phyloP scores from a whole-genome alignment of 2,113 vertebrate genomes.

The Dendrocopos noguchii region DNA sequence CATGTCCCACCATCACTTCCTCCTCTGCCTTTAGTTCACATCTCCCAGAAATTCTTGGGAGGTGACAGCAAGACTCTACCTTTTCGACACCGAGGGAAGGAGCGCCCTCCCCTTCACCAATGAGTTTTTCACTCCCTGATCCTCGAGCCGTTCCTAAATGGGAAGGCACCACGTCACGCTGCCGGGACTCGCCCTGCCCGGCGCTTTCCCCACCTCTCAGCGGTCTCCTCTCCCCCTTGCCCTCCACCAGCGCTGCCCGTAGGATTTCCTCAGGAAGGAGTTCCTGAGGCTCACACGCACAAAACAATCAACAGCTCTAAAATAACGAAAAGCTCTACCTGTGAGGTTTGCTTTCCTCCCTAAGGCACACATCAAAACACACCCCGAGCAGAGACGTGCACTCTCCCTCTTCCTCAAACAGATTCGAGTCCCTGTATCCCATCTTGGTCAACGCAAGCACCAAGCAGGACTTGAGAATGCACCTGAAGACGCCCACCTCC shows the following conservation, averaged over 20 bases:
- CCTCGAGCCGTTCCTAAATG: neutral
- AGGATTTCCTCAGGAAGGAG: conserved; percentile 69
- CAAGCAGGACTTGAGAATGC: neutral
- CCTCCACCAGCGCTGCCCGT: neutral
- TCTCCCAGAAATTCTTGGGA: neutral
- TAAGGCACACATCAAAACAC: rapidly evolving
- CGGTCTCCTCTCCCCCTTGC: neutral
- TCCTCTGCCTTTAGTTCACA: neutral
- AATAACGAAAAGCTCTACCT: neutral
- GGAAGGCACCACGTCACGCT: neutral
- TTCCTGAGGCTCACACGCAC: neutral
- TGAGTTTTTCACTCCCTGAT: neutral
- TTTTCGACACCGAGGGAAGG: neutral
- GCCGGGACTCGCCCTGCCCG: rapidly evolving
- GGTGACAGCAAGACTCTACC: too few relatives aligned
- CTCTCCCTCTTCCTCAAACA: neutral
- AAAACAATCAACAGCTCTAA: neutral
- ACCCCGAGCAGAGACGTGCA: rapidly evolving
- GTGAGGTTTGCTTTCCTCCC: neutral
- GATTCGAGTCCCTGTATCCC: rapidly evolving
- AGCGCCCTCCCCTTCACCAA: neutral
- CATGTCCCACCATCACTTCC: rapidly evolving
- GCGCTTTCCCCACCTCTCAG: neutral
- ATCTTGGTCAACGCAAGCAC: neutral
- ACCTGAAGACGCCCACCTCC: neutral